Percentiles rank a stretch among this genome's conserved stretches.
Conservation (phyloP, 64 coral and sea anemone species). For the Anthopleura sola region DNA sequence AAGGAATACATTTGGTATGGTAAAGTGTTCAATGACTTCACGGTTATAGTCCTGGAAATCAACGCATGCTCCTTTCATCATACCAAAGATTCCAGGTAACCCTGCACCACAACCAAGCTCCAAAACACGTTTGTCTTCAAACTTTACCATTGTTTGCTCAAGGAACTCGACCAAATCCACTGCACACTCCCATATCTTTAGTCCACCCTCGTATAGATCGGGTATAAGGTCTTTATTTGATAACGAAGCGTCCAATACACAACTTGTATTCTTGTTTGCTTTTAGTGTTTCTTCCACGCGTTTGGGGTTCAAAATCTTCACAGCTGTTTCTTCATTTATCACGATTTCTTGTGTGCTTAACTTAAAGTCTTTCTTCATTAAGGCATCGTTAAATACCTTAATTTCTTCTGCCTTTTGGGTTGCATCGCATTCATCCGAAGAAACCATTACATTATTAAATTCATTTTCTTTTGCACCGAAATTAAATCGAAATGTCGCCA, state of each 20-base stretch:
- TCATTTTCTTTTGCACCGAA: conserved; percentile 16
- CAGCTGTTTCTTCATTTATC: background rate
- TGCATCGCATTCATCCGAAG: background rate
- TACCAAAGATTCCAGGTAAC: conserved; percentile 72
- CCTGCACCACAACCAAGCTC: conserved; percentile 93
- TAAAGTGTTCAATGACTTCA: conserved; percentile 82
- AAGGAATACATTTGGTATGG: conserved; percentile 78
- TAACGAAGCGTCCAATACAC: background rate
- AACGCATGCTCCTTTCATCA: conserved; percentile 67
- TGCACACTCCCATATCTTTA: conserved; percentile 97
- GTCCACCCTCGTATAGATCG: conserved; percentile 88
- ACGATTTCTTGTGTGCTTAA: background rate
- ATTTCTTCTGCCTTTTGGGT: background rate
- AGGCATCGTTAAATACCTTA: conserved; percentile 30
- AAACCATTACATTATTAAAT: background rate
- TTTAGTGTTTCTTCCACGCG: background rate
- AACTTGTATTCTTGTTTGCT: background rate
- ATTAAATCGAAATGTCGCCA: conserved; percentile 48
- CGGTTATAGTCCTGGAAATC: conserved; percentile 97
- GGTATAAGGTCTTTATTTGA: conserved; percentile 74
- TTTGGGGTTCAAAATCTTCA: background rate
- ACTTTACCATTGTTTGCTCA: conserved; percentile 42
- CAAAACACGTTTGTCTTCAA: conserved; percentile 65
- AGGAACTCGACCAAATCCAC: conserved; percentile 77
- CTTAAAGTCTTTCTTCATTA: background rate